These are phyloP conservation scores for Mastomys coucha DNA, from an alignment of 2,113 vertebrate species.

Conservation along the genomic window DNA sequence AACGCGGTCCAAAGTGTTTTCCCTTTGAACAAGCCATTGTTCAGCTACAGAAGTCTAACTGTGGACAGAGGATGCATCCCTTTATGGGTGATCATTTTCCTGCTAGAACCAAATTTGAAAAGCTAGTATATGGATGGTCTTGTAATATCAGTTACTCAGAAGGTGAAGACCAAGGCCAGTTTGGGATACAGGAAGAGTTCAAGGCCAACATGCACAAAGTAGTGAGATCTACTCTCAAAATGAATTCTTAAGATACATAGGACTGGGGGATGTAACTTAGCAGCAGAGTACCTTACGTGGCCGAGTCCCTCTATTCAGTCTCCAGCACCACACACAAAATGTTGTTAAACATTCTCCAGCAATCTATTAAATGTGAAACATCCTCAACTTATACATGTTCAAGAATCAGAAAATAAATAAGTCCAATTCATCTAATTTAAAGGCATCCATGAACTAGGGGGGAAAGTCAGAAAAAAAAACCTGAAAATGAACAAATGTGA, in stretches of 20 bases:
- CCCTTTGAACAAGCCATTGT: neutral
- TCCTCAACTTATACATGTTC: neutral
- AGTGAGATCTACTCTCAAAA: neutral
- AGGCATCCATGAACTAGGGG: neutral
- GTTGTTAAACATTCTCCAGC: neutral
- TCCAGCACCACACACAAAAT: neutral
- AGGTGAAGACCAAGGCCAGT: neutral
- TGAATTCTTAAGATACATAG: neutral
- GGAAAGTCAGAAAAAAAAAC: neutral
- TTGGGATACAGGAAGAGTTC: neutral
- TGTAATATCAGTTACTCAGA: neutral
- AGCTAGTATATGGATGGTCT: neutral
- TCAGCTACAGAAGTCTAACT: neutral
- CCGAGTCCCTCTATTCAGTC: no score
- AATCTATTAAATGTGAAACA: neutral
- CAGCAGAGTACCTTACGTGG: neutral
- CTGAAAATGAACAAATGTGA: neutral
- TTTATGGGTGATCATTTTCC: neutral
- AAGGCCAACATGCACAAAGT: neutral
- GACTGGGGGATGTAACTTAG: neutral
- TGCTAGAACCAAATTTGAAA: neutral
- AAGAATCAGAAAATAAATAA: neutral
- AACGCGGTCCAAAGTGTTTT: neutral
- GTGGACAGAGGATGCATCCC: neutral
- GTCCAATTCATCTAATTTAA: neutral